Evolutionary conservation across 2,113 vertebrate genomes (phyloP).

Genomic region (Odobenus rosmarus): DNA sequence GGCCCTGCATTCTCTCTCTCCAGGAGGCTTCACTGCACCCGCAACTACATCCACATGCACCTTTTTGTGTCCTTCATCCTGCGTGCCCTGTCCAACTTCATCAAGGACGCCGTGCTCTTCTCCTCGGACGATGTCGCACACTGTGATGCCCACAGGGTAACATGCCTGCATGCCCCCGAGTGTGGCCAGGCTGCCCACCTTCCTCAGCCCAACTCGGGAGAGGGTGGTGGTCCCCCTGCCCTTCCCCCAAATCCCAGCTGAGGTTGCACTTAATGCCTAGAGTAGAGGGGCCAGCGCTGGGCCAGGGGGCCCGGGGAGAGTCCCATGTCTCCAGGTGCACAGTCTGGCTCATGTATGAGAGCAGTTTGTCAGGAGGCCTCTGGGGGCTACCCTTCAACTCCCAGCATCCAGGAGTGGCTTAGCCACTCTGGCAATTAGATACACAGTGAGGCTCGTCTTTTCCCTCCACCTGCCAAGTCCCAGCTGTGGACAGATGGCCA

Average conservation of each 20-base stretch:
- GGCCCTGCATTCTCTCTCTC: background rate
- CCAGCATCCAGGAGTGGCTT: background rate
- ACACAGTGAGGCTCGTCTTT: background rate
- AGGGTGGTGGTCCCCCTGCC: no score
- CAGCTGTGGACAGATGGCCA: background rate
- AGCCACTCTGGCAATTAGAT: background rate
- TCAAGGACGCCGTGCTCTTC: conserved; percentile 92
- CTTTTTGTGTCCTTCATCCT: conserved; percentile 96
- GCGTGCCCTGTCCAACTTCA: conserved; percentile 93
- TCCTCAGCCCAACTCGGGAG: background rate
- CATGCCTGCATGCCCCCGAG: background rate
- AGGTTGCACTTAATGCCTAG: background rate
- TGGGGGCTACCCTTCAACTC: background rate
- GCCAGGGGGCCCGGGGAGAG: background rate
- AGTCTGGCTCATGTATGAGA: background rate
- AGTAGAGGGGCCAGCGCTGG: background rate
- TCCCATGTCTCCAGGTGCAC: fast-evolving
- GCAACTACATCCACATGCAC: conserved; percentile 98
- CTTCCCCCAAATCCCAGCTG: background rate
- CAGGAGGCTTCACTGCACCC: conserved; percentile 95
- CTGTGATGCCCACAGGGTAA: conserved; percentile 88
- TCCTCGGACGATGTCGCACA: conserved; percentile 86
- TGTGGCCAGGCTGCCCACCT: background rate
- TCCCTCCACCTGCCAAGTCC: background rate
- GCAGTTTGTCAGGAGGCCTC: background rate